Evolutionary conservation across 2,888 invertebrate genomes (phyloP).

Genomic region (Drosophila hawaiiensis): DNA sequence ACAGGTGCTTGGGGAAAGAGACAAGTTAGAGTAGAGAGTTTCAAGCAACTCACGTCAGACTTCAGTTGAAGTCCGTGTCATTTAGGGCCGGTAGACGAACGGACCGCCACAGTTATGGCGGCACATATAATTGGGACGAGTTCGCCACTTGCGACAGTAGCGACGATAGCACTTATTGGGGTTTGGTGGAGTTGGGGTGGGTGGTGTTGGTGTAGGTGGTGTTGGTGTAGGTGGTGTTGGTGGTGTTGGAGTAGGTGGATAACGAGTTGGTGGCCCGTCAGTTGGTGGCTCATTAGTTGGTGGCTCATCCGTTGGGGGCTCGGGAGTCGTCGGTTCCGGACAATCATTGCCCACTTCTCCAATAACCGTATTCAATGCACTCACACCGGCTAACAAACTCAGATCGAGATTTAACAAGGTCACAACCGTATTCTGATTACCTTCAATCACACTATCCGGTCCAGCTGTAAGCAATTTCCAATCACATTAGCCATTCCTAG

Average conservation of each 20-base stretch:
- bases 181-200: constrained; percentile 41
- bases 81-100: constrained; percentile 52
- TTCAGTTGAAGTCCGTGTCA: background rate
- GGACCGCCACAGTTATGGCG: constrained; percentile 60
- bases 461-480: constrained; percentile 29
- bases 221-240: constrained; percentile 32
- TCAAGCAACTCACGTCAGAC: constrained; percentile 25
- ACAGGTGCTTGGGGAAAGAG: constrained; percentile 24
- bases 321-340: constrained; percentile 13
- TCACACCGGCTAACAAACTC: constrained; percentile 23
- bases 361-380: constrained; percentile 42
- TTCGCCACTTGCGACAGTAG: constrained; percentile 73
- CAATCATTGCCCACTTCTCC: constrained; percentile 55
- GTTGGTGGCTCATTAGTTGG: constrained; percentile 24
- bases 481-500: background rate
- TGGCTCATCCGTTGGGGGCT: constrained; percentile 9
- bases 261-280: constrained; percentile 14
- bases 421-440: constrained; percentile 50
- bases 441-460: constrained; percentile 41
- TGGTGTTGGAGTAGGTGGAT: background rate
- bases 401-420: constrained; percentile 52
- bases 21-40: background rate
- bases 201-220: constrained; percentile 44
- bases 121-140: constrained; percentile 67
- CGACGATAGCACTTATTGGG: constrained; percentile 68